phyloP scores from a whole-genome alignment of 2,113 vertebrate species.

The Sarotherodon lohbergeri region DNA sequence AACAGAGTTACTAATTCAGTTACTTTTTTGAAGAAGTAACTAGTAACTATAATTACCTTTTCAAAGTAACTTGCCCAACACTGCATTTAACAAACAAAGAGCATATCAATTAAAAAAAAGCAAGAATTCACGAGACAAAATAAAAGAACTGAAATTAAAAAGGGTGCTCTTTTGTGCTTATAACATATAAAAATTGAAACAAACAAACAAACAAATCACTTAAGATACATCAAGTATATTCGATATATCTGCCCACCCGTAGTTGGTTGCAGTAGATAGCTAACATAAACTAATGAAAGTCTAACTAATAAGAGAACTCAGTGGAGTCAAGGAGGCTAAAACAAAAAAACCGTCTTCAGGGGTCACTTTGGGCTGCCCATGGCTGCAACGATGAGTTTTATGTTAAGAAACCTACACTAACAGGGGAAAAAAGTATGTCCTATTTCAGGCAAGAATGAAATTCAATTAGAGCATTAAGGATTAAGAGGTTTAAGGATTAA shows the following conservation, averaged over 20 bases:
- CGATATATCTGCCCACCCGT: fast-evolving
- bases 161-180: not conserved
- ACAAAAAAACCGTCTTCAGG: not conserved
- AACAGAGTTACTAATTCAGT: not conserved
- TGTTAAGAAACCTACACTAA: fast-evolving
- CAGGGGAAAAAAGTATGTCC: not conserved
- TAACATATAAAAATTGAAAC: fast-evolving
- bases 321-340: not conserved
- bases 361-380: not conserved
- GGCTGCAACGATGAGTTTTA: not conserved
- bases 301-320: not conserved
- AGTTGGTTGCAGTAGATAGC: not conserved
- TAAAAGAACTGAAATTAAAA: not conserved
- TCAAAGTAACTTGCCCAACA: fast-evolving
- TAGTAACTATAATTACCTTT: not conserved
- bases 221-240: not conserved
- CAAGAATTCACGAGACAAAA: not conserved
- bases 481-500: not conserved
- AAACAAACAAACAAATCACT: not conserved
- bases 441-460: not conserved
- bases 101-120: not conserved
- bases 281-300: too few species aligned
- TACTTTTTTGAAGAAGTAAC: fast-evolving
- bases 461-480: not conserved
- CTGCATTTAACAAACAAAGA: not conserved